Conservation (phyloP, 2,113 vertebrate genomes). For the Ciconia boyciana region DNA sequence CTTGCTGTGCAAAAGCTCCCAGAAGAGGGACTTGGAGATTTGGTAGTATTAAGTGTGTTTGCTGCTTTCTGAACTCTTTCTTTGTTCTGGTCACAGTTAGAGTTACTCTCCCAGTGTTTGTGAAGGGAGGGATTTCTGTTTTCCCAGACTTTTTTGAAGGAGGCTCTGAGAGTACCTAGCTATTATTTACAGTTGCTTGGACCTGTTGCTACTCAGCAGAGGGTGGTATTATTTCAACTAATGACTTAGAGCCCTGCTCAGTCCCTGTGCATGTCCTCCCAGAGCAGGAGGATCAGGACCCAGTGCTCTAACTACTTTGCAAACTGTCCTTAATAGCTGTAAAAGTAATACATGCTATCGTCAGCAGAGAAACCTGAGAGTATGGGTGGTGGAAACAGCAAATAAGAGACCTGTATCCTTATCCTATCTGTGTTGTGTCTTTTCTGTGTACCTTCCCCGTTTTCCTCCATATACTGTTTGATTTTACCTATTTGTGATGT, state of each 20-base stretch:
- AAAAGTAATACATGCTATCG: background rate
- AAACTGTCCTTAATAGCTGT: background rate
- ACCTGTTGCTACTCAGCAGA: background rate
- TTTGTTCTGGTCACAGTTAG: background rate
- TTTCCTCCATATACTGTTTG: background rate
- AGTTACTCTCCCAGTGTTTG: background rate
- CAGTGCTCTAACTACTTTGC: background rate
- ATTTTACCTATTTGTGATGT: background rate
- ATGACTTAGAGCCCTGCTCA: background rate
- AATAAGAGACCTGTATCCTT: background rate
- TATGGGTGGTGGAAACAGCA: background rate
- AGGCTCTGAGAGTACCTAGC: background rate
- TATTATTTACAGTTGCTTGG: background rate
- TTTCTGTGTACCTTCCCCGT: background rate
- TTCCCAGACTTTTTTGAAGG: background rate
- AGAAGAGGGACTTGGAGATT: fast-evolving
- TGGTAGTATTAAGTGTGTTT: fast-evolving
- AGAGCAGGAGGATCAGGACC: background rate
- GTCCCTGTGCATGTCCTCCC: too few relatives aligned
- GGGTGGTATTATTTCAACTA: background rate
- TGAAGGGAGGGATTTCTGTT: background rate
- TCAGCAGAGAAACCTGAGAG: background rate
- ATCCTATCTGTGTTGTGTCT: background rate
- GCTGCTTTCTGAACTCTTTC: background rate
- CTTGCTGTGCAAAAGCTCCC: too few relatives aligned